Evolutionary conservation across 2,113 vertebrate genomes (phyloP).

Genomic region (Centropus unirufus): DNA sequence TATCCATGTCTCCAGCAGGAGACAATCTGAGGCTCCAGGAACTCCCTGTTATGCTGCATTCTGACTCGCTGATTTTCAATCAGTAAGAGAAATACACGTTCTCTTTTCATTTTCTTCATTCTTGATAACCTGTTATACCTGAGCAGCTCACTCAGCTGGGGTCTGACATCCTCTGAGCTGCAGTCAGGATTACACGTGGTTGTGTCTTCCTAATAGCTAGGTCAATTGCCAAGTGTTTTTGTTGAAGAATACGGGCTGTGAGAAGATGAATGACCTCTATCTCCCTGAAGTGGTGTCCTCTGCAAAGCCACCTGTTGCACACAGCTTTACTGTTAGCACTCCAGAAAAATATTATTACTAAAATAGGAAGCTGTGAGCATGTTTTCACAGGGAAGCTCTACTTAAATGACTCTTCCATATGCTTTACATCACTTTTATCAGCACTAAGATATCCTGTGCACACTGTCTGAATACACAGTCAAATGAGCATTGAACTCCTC

Average conservation of each 20-base stretch:
- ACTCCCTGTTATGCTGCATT: background rate
- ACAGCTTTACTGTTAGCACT: background rate
- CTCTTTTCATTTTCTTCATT: background rate
- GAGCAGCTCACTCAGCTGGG: background rate
- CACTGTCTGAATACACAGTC: background rate
- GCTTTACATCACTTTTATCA: constrained; percentile 8
- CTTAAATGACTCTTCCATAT: constrained; percentile 28
- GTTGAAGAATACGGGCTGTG: background rate
- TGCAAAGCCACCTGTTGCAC: background rate
- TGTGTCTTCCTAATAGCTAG: background rate
- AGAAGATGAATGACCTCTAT: background rate
- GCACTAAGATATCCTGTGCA: background rate
- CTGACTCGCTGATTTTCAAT: background rate
- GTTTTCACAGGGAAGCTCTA: constrained; percentile 34
- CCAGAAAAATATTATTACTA: background rate
- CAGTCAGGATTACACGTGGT: background rate
- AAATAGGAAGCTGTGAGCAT: background rate
- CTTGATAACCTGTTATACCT: background rate
- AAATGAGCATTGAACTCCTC: background rate
- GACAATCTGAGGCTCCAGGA: background rate
- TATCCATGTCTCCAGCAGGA: background rate
- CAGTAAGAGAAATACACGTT: background rate
- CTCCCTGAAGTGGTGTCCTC: background rate
- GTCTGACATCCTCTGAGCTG: background rate
- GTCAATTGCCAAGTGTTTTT: background rate